Base-by-base conservation (phyloP, 2,113 vertebrate species). In the Agelaius phoeniceus region DNA sequence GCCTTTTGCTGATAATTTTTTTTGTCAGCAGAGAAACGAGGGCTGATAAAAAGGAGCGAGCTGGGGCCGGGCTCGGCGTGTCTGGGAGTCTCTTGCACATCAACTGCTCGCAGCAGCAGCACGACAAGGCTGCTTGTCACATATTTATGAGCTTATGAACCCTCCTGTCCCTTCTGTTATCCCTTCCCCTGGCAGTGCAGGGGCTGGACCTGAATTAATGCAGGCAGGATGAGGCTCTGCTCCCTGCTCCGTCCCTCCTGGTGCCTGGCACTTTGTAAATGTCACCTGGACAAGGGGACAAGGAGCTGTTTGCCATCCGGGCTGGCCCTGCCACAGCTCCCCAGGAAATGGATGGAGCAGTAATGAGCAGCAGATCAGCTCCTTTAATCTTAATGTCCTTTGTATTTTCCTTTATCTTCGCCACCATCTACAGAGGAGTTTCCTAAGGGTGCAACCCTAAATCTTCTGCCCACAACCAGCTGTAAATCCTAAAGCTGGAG, bases 301-400 rank as follows among this genome's bases (percentile, higher is more conserved):
- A 59, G 88, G 79, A 75, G 80, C 65, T 43, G 59, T 3, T 5
- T 19, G 89, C 74, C 81, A 66, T 48, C 6, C 35, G 76, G 94
- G 91, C 95, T 95, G 96, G 95, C 94, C 94, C 17, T 96, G 93
- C 90, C 84, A 86, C 65, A 23, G 91, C 79, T 96, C 57, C 95
- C 90, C 89, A 39, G 94, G 78, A 94, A 95, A 95, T 71, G 90
- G 86, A 90, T 75, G 76, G 96, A 83, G 79, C 90, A 71, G 93
- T 88, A 96, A 97, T 95, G 94, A 97, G 97, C 23, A 86, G 63
- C 91, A 87, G 82, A 94, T 89, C 96, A 98, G 94, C 88, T 94
- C 92, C 96, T 96, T 96, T 95, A 82, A 96, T 96, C 97, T 96
- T 85, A 94, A 96, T 89, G 90, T 72, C 95, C 96, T 66, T 96